These are phyloP conservation scores for Thamnophis sirtalis DNA, from an alignment of 2,113 vertebrate species.

Conservation along the genomic window DNA sequence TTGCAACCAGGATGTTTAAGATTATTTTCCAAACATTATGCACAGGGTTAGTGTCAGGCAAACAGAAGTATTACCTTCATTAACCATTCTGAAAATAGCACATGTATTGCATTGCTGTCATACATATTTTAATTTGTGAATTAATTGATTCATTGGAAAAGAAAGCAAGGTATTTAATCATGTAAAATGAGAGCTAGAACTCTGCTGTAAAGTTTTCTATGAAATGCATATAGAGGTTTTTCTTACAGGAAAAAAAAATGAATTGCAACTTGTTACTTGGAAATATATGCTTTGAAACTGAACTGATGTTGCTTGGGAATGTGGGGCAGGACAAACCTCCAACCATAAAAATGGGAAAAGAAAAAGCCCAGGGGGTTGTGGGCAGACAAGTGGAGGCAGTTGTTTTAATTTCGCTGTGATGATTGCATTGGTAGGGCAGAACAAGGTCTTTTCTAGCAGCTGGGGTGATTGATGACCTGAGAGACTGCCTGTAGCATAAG, in stretches of 20 bases:
- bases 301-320: constrained; percentile 15
- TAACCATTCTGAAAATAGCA: constrained; percentile 13
- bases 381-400: not conserved
- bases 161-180: constrained; percentile 26
- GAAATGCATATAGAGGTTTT: not conserved
- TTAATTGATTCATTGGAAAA: constrained; percentile 24
- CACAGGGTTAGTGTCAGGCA: not conserved
- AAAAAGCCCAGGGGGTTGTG: not conserved
- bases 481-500: constrained; percentile 36
- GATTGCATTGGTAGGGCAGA: not conserved
- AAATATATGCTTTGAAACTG: constrained; percentile 3
- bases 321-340: constrained; percentile 17
- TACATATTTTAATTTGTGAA: constrained; percentile 27
- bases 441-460: constrained; percentile 35
- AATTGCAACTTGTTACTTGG: not conserved
- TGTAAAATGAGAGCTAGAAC: not conserved
- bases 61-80: not conserved
- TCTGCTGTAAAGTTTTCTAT: not conserved
- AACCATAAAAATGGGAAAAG: not conserved
- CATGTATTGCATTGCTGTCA: constrained; percentile 17
- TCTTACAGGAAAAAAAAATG: not conserved
- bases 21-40: not conserved
- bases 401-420: constrained; percentile 3
- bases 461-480: constrained; percentile 48
- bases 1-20: not conserved